Percentiles rank a stretch among this genome's conserved stretches.
These are phyloP conservation scores for Pelodiscus sinensis DNA, from an alignment of 2,113 vertebrate species.

Conservation along the genomic window DNA sequence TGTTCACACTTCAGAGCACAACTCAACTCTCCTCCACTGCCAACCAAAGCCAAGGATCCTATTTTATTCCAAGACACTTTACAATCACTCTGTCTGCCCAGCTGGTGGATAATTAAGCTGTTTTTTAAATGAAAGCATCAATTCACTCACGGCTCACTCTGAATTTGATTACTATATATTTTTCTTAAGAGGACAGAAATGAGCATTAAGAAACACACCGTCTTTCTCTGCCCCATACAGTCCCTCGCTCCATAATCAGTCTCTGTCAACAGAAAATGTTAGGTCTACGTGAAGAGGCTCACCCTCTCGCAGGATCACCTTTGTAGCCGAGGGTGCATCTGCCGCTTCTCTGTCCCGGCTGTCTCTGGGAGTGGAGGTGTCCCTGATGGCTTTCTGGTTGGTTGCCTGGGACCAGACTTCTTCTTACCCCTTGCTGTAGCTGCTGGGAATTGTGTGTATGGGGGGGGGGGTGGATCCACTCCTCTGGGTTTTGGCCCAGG, in stretches of 20 bases:
- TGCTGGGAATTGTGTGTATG: too few species aligned
- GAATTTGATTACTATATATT: background rate
- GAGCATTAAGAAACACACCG: constrained; percentile 56
- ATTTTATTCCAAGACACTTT: background rate
- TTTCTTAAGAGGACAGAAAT: constrained; percentile 26
- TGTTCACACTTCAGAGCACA: background rate
- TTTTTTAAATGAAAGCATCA: constrained; percentile 43
- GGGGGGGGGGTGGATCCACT: too few species aligned
- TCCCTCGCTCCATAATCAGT: constrained; percentile 63
- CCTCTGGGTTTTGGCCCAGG: too few species aligned
- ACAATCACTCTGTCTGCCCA: background rate
- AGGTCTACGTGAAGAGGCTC: too few species aligned
- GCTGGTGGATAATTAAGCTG: constrained; percentile 48
- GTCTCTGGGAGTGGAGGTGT: too few species aligned
- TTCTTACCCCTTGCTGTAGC: too few species aligned
- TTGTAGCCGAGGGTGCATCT: too few species aligned
- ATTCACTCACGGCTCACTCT: constrained; percentile 21
- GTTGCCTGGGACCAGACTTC: too few species aligned
- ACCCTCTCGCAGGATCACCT: too few species aligned
- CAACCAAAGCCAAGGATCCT: background rate
- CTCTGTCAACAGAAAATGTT: constrained; percentile 16
- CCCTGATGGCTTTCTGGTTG: too few species aligned
- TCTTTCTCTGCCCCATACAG: constrained; percentile 30
- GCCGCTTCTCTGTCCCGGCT: too few species aligned
- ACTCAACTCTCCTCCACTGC: background rate